Conservation (phyloP, 2,888 invertebrate genomes). For the Calameuta pallipes region DNA sequence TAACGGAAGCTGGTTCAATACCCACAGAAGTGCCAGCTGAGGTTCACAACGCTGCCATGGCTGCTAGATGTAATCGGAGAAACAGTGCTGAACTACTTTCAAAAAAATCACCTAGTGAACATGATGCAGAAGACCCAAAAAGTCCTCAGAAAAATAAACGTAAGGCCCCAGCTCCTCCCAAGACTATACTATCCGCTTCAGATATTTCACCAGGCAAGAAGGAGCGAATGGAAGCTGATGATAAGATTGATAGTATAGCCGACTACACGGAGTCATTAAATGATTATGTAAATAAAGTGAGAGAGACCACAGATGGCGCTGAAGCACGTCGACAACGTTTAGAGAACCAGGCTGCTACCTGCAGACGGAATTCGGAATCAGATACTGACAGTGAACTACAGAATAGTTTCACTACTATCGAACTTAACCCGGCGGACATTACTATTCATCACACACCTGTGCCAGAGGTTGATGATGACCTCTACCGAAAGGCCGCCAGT, state of each 20-base stretch:
- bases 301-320: conserved; percentile 34
- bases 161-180: conserved; percentile 80
- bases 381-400: conserved; percentile 65
- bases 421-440: conserved; percentile 79
- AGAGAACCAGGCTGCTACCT: conserved; percentile 23
- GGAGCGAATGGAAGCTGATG: conserved; percentile 26
- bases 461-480: conserved; percentile 67
- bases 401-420: conserved; percentile 73
- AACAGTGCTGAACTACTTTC: conserved; percentile 55
- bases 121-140: conserved; percentile 64
- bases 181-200: conserved; percentile 34
- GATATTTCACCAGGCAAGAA: background rate
- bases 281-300: conserved; percentile 43
- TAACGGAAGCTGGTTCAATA: conserved; percentile 68
- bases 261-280: conserved; percentile 51
- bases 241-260: conserved; percentile 48
- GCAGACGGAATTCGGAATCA: conserved; percentile 66
- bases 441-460: conserved; percentile 78
- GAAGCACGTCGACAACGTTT: conserved; percentile 28
- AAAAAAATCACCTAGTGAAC: conserved; percentile 28
- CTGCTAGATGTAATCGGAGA: conserved; percentile 76
- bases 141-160: conserved; percentile 72
- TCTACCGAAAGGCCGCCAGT: conserved; percentile 80
- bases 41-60: conserved; percentile 79
- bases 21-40: conserved; percentile 79